These are phyloP conservation scores for Conistra vaccinii DNA, from an alignment of 2,888 invertebrate genomes.

Conservation along the genomic window DNA sequence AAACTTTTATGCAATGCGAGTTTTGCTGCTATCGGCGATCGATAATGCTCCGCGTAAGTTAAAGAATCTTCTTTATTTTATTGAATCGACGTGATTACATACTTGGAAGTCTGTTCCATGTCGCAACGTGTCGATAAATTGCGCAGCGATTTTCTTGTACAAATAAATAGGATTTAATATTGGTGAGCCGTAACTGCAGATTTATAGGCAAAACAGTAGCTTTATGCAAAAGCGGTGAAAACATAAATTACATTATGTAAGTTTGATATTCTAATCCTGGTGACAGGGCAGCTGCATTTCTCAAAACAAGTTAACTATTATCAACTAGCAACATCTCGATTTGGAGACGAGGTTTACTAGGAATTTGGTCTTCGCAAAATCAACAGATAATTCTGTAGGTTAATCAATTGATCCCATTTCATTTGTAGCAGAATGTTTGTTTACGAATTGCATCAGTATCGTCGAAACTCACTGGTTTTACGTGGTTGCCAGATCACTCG, in stretches of 20 bases:
- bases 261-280: constrained; percentile 6
- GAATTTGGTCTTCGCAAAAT: not conserved
- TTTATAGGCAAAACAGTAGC: constrained; percentile 29
- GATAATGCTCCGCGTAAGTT: constrained; percentile 34
- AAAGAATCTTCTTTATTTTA: constrained; percentile 13
- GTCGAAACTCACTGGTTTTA: not conserved
- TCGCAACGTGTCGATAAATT: constrained; percentile 26
- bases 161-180: constrained; percentile 22
- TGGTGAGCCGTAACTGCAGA: constrained; percentile 24
- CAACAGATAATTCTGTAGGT: no score
- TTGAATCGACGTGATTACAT: constrained; percentile 14
- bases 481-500: not conserved
- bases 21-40: constrained; percentile 43
- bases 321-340: not conserved
- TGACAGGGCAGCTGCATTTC: constrained; percentile 5
- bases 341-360: not conserved
- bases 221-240: constrained; percentile 24
- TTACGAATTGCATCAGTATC: not conserved
- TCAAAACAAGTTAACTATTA: not conserved
- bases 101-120: constrained; percentile 9
- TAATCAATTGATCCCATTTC: not conserved
- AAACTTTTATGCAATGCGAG: constrained; percentile 44
- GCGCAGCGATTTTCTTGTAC: constrained; percentile 49
- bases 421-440: not conserved
- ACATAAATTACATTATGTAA: constrained; percentile 26